phyloP scores from a whole-genome alignment of 2,797 vertebrate species.

The Gymnopithys bicolor region DNA sequence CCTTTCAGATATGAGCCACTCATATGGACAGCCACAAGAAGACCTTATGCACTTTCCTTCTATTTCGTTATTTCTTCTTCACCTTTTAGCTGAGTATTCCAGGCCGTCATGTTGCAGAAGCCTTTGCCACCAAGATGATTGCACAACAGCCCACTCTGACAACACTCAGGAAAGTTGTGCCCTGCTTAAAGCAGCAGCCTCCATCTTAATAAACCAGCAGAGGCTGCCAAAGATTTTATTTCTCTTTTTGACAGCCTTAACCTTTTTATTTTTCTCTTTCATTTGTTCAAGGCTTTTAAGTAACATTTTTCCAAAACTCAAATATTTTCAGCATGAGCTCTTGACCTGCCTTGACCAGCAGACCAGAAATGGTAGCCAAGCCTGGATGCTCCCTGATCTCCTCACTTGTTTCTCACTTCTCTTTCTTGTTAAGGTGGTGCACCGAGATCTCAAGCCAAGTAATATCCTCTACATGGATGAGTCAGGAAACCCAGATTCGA shows the following conservation, averaged over 20 bases:
- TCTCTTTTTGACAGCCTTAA: neutral
- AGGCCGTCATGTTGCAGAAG: neutral
- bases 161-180: neutral
- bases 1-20: neutral
- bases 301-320: neutral
- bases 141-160: neutral
- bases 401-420: neutral
- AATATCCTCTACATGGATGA: constrained; percentile 94
- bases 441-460: constrained; percentile 95
- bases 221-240: neutral
- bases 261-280: neutral
- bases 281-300: neutral
- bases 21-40: neutral
- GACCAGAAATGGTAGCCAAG: neutral
- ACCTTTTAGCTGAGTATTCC: neutral
- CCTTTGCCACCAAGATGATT: neutral
- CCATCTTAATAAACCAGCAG: neutral
- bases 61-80: neutral
- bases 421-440: constrained; percentile 86
- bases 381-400: neutral
- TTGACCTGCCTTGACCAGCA: neutral
- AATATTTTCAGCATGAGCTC: neutral
- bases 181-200: neutral
- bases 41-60: neutral
- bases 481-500: constrained; percentile 89